A percentile compares a stretch with the other conserved stretches of the same genome.
Evolutionary conservation across 2,888 invertebrate genomes (phyloP).

Genomic region (Serripes groenlandicus): DNA sequence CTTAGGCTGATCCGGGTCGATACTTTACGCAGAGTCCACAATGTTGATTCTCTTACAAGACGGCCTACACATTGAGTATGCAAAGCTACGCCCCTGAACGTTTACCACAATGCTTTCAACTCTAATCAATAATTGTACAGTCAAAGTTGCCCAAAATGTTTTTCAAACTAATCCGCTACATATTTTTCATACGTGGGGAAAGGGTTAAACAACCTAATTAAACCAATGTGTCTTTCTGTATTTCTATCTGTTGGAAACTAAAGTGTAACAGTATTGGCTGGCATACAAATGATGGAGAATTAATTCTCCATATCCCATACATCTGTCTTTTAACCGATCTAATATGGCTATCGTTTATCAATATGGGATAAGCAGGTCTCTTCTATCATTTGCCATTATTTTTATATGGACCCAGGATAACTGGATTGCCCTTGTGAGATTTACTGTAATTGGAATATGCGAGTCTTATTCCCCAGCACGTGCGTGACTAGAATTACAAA

Average conservation of each 20-base stretch:
- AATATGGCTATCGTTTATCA: conserved; percentile 42
- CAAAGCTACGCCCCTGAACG: too few relatives aligned
- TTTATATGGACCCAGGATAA: conserved; percentile 35
- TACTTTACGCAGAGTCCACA: too few relatives aligned
- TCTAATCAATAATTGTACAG: too few relatives aligned
- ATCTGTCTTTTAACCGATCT: conserved; percentile 50
- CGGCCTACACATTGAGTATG: too few relatives aligned
- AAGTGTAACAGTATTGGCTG: background rate
- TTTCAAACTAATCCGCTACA: too few relatives aligned
- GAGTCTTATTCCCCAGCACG: conserved; percentile 27
- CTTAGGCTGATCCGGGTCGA: too few relatives aligned
- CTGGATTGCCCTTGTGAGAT: conserved; percentile 17
- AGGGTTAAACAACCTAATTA: background rate
- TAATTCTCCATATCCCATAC: conserved; percentile 35
- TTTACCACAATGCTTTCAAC: too few relatives aligned
- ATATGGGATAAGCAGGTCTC: conserved; percentile 41
- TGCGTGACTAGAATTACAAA: background rate
- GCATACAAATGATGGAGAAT: conserved; percentile 38
- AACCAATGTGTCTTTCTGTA: background rate
- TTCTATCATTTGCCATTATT: conserved; percentile 43
- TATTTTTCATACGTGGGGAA: too few relatives aligned
- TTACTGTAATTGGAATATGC: conserved; percentile 45
- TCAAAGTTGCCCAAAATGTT: too few relatives aligned
- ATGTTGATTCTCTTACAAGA: too few relatives aligned
- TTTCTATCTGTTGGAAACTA: background rate